Base-by-base conservation (phyloP, 1,140 invertebrate genomes). In the Neuroterus valhalla region DNA sequence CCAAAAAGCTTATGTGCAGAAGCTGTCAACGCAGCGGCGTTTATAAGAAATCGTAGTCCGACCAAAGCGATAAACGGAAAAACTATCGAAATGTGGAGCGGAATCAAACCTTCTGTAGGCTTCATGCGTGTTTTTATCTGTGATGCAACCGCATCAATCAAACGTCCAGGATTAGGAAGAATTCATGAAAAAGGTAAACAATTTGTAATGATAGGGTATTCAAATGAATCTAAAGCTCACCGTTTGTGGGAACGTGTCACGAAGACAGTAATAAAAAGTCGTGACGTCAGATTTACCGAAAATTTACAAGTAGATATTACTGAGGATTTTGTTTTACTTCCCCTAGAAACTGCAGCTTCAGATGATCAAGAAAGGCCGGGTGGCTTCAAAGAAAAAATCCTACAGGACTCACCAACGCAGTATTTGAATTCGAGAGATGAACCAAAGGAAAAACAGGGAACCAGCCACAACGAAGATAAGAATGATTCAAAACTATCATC, bases 21-120 rank as follows among this genome's bases (percentile, higher is more conserved):
- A 38, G 31, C 31, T 38, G 3, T 38, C 31, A 38, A 38, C 31
- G 31, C 31, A 38, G 31, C 31, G 31, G 31, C 31, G 3, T 38
- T 73, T 31, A 72, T 81, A 21, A 70, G 82, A 45, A 85, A 81
- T 50, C 17, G 80, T 72, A 71, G 74, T 45, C 15, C 69, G 10
- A 70, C 71, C 6, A 77, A 23, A 43, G 43, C 11, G 17, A 23
- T 74, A 66, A 83, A 66, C 83, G 84, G 79, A 50, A 75, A 19
- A 43, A 82, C 78, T 8, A 79, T 74, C 52, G 84, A 88, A 79
- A 15, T 77, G 31, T 89, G 81, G 83, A 72, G 62, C 45, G 77
- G 72, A 23, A 78, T 77, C 15, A 81, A 77, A 66, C 82, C 82
- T 3, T 75, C 84, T 75, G 69, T 91, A 1, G 70, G 52, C 23